Evolutionary conservation across 2,797 vertebrate genomes (phyloP).

Genomic region (Adrianichthys oophorus): DNA sequence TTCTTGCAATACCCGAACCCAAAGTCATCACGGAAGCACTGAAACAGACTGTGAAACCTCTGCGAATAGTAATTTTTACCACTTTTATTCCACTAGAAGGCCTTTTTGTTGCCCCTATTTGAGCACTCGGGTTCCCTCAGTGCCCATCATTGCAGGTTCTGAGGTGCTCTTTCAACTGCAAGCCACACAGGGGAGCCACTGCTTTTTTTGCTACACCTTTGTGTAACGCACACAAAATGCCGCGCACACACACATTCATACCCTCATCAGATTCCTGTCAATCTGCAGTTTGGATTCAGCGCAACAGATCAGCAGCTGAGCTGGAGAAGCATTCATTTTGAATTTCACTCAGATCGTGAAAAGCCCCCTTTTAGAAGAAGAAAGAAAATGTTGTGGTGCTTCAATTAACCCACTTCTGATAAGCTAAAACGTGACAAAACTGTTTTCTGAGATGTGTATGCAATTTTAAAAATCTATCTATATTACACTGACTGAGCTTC

Average conservation of each 20-base stretch:
- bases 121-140: background rate
- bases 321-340: slow-evolving; percentile 27
- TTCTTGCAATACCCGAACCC: background rate
- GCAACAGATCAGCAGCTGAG: background rate
- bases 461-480: too few relatives aligned
- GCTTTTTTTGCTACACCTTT: slow-evolving; percentile 75
- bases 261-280: too few relatives aligned
- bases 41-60: background rate
- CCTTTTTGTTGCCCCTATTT: too few relatives aligned
- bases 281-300: too few relatives aligned
- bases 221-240: slow-evolving; percentile 22
- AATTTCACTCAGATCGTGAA: background rate
- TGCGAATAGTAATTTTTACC: background rate
- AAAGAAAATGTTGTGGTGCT: too few relatives aligned
- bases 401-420: too few relatives aligned
- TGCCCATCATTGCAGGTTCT: slow-evolving; percentile 50
- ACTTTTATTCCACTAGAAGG: background rate
- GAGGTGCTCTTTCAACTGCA: slow-evolving; percentile 70
- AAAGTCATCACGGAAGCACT: background rate
- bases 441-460: too few relatives aligned
- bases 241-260: background rate
- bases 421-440: too few relatives aligned
- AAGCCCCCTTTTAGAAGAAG: too few relatives aligned
- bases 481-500: too few relatives aligned
- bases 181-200: slow-evolving; percentile 90